Percentiles rank a stretch among this genome's conserved stretches.
Conservation (phyloP, 2,113 vertebrate genomes). For the Peromyscus californicus region DNA sequence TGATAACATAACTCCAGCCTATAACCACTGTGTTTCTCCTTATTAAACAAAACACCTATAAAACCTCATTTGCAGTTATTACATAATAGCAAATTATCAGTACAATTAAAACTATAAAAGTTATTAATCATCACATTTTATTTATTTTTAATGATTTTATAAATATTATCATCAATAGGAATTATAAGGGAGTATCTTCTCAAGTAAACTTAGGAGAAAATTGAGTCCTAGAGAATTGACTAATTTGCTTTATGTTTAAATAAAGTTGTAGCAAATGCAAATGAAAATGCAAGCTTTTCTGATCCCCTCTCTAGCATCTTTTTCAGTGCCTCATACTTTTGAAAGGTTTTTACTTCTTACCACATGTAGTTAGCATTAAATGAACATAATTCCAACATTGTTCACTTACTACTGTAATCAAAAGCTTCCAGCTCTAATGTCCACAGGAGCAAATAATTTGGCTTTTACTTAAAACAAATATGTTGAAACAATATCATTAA, state of each 20-base stretch:
- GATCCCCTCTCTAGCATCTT: background rate
- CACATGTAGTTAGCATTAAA: background rate
- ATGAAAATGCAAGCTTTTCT: background rate
- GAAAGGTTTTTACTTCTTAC: conserved; percentile 25
- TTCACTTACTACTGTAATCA: background rate
- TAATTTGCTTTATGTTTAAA: conserved; percentile 30
- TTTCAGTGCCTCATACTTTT: background rate
- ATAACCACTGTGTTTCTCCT: background rate
- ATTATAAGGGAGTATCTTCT: background rate
- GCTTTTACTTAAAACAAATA: conserved; percentile 45
- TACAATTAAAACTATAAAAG: conserved; percentile 36
- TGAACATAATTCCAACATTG: conserved; percentile 1
- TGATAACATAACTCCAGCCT: background rate
- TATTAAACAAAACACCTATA: background rate
- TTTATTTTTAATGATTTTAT: conserved; percentile 46
- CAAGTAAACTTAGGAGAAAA: conserved; percentile 29
- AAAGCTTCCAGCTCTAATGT: background rate
- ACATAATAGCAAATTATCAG: conserved; percentile 15
- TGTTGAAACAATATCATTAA: conserved; percentile 34
- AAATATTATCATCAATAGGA: conserved; percentile 20
- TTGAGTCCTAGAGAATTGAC: background rate
- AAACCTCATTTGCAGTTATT: background rate
- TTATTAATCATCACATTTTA: background rate
- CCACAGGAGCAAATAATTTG: background rate
- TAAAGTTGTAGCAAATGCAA: background rate